Conservation (phyloP, 2,888 invertebrate genomes). For the Himalopsyche anomala region DNA sequence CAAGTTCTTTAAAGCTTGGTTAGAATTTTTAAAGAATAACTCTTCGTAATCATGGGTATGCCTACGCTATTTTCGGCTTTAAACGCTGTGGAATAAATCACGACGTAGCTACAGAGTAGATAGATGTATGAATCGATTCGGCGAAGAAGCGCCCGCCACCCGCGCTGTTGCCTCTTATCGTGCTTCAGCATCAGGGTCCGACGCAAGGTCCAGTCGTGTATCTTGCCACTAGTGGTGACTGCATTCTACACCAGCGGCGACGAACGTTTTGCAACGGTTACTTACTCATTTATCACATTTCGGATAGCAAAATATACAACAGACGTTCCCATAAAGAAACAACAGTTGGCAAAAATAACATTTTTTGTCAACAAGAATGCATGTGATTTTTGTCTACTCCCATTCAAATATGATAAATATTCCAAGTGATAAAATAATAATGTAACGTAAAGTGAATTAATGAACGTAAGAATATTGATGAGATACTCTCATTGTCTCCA, state of each 20-base stretch:
- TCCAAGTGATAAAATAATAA: too few species aligned
- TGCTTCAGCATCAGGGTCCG: not conserved
- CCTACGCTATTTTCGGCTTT: slow-evolving; percentile 18
- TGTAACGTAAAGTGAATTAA: too few species aligned
- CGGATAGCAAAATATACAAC: too few species aligned
- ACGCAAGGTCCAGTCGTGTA: slow-evolving; percentile 39
- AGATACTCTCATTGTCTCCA: too few species aligned
- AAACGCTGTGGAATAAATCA: slow-evolving; percentile 25
- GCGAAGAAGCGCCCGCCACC: slow-evolving; percentile 51
- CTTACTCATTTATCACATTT: too few species aligned
- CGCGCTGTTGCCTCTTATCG: slow-evolving; percentile 53
- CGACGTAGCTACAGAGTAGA: slow-evolving; percentile 2
- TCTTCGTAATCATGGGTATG: not conserved
- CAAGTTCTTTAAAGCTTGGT: not conserved
- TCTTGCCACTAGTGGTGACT: slow-evolving; percentile 38
- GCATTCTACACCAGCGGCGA: slow-evolving; percentile 53
- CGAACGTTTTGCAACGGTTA: not conserved
- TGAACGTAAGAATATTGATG: too few species aligned
- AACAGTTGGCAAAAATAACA: too few species aligned
- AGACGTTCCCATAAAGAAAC: too few species aligned
- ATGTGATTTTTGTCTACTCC: too few species aligned
- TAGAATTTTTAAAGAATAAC: not conserved
- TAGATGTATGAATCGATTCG: slow-evolving; percentile 46
- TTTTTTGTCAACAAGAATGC: too few species aligned
- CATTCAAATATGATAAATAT: too few species aligned